Evolutionary conservation across 2,888 invertebrate species (phyloP), one percentile per base, ranked within the genome.

Genomic region (Orthonychiurus folsomi): DNA sequence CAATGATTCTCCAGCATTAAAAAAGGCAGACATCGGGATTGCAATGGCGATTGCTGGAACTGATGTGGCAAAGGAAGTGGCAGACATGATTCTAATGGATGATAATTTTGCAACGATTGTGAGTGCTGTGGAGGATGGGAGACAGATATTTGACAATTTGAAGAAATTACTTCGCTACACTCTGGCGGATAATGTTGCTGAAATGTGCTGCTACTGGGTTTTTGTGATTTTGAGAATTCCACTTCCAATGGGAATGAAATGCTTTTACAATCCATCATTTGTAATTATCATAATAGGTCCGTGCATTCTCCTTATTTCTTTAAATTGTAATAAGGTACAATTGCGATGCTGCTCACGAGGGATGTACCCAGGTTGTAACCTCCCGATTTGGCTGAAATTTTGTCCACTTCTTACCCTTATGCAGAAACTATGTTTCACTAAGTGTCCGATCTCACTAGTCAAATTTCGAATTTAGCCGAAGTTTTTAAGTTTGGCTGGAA

Each of bases 101-200:
- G 91, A 91, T 75, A 91, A 91, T 77, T 91, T 92, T 75, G 88
- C 89, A 0, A 89, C 90, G 0, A 89, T 92, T 64, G 89, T 91
- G 0, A 85, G 84, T 1, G 91, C 89, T 53, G 87, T 91, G 21
- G 90, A 91, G 77, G 93, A 93, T 78, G 93, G 93, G 69, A 87
- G 93, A 57, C 80, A 95, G 73, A 95, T 96, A 80, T 96, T 95
- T 81, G 95, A 96, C 81, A 96, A 96, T 80, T 81, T 95, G 80
- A 96, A 96, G 82, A 66, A 66, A 55, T 24, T 64, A 20, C 61
- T 66, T 37, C 57, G 64, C 18, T 65, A 50, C 24, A 61, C 59
- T 1, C 56, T 66, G 59, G 63, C 66, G 5, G 66, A 66, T 47
- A 66, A 66, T 56, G 61, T 66, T 20, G 63, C 63, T 2, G 66